A percentile compares a stretch with the other conserved stretches of the same genome.
Conservation (phyloP, 1,140 invertebrate species). For the Zaprionus gabonicus region DNA sequence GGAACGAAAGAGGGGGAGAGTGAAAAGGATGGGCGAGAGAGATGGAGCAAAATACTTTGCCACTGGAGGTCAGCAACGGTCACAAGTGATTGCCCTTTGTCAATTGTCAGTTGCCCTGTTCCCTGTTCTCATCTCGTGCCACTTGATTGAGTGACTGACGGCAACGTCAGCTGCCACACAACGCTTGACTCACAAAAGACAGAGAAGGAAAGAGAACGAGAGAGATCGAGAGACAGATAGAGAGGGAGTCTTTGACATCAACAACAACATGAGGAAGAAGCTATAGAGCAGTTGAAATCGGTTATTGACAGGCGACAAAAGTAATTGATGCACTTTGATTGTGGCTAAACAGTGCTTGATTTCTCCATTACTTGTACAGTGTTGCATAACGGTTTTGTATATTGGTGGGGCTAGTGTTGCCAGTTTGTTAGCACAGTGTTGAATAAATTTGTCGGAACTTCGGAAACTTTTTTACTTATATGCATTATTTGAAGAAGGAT, state of each 20-base stretch:
- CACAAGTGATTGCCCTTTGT: conserved; percentile 76
- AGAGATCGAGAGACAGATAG: neutral
- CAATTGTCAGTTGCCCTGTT: conserved; percentile 41
- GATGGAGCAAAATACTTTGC: neutral
- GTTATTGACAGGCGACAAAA: conserved; percentile 37
- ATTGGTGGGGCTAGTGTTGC: too few species aligned
- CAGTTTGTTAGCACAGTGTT: too few species aligned
- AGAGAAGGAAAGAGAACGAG: neutral
- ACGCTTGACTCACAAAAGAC: conserved; percentile 5
- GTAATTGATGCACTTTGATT: too few species aligned
- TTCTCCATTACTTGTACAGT: too few species aligned
- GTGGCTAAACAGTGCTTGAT: too few species aligned
- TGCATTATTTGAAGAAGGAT: too few species aligned
- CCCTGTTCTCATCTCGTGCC: conserved; percentile 29
- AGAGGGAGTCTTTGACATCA: conserved; percentile 22
- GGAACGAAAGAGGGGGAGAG: neutral
- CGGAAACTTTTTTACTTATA: too few species aligned
- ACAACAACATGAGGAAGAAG: conserved; percentile 22
- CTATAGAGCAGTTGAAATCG: conserved; percentile 12
- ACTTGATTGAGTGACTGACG: conserved; percentile 43
- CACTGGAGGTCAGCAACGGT: conserved; percentile 45
- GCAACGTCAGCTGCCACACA: conserved; percentile 25
- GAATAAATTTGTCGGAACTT: too few species aligned
- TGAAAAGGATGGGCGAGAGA: conserved; percentile 18
- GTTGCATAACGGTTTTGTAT: too few species aligned